These are phyloP conservation scores for Ischnus inquisitorius DNA, from an alignment of 2,888 invertebrate genomes.

Conservation along the genomic window DNA sequence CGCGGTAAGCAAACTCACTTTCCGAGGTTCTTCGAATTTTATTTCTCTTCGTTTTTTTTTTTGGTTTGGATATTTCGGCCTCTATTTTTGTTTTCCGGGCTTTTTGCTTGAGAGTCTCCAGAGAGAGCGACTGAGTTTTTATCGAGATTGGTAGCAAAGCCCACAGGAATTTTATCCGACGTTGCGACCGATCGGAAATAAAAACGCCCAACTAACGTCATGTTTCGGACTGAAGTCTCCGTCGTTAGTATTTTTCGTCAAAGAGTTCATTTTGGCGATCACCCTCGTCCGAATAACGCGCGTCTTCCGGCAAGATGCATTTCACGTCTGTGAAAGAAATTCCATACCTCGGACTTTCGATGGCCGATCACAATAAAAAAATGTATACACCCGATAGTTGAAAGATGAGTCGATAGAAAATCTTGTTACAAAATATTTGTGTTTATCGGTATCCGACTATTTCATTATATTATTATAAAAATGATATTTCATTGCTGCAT, in stretches of 20 bases:
- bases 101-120: constrained; percentile 44
- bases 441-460: not conserved
- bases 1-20: constrained; percentile 79
- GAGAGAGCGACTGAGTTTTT: constrained; percentile 71
- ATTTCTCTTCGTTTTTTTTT: constrained; percentile 30
- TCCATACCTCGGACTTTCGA: not conserved
- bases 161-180: constrained; percentile 75
- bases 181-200: constrained; percentile 32
- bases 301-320: not conserved
- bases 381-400: too few relatives aligned
- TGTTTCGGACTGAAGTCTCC: not conserved
- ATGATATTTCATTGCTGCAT: not conserved
- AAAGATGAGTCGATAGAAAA: too few relatives aligned
- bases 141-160: constrained; percentile 80
- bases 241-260: not conserved
- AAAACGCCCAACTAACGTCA: not conserved
- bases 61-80: constrained; percentile 32
- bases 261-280: not conserved
- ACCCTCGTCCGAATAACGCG: not conserved
- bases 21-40: constrained; percentile 62
- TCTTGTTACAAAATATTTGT: too few relatives aligned
- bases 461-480: not conserved
- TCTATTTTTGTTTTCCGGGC: constrained; percentile 67
- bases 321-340: not conserved
- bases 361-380: not conserved